Evolutionary conservation across 1,140 invertebrate genomes (phyloP).

Genomic region (Aphelinus atriplicis): DNA sequence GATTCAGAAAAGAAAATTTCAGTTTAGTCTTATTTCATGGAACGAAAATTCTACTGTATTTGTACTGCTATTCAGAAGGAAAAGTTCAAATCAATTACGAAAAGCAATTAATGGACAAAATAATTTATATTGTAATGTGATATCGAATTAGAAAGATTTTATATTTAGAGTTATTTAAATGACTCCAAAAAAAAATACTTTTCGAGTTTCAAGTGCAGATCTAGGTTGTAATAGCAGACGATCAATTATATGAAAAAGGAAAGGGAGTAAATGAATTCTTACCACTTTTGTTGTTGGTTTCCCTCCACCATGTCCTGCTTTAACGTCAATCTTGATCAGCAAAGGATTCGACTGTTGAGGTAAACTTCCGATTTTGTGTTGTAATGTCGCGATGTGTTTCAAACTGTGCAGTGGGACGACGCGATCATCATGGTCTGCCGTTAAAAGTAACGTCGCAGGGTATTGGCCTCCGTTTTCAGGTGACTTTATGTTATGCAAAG

Average conservation of each 20-base stretch:
- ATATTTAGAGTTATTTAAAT: no score
- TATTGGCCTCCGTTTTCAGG: slow-evolving; percentile 77
- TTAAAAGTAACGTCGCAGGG: slow-evolving; percentile 89
- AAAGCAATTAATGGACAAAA: no score
- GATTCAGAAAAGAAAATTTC: no score
- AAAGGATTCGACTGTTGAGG: slow-evolving; percentile 86
- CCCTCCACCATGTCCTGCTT: slow-evolving; percentile 95
- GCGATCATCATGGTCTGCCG: slow-evolving; percentile 98
- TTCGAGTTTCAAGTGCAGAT: no score
- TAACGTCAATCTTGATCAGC: slow-evolving; percentile 89
- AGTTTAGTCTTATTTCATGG: no score
- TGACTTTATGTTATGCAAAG: slow-evolving; percentile 89
- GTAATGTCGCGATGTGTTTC: slow-evolving; percentile 93
- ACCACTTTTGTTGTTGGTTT: slow-evolving; percentile 95
- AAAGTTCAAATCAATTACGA: no score
- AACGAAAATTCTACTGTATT: no score
- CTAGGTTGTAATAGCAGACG: neutral
- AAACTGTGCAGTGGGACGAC: slow-evolving; percentile 96
- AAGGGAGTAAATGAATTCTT: slow-evolving; percentile 56
- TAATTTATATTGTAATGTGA: no score
- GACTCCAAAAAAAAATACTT: no score
- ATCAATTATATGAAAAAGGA: slow-evolving; percentile 3
- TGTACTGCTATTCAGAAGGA: no score
- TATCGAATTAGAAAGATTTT: no score
- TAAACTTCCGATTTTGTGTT: slow-evolving; percentile 75